Evolutionary conservation across 2,113 vertebrate species (phyloP).

Genomic region (Hyaena hyaena): DNA sequence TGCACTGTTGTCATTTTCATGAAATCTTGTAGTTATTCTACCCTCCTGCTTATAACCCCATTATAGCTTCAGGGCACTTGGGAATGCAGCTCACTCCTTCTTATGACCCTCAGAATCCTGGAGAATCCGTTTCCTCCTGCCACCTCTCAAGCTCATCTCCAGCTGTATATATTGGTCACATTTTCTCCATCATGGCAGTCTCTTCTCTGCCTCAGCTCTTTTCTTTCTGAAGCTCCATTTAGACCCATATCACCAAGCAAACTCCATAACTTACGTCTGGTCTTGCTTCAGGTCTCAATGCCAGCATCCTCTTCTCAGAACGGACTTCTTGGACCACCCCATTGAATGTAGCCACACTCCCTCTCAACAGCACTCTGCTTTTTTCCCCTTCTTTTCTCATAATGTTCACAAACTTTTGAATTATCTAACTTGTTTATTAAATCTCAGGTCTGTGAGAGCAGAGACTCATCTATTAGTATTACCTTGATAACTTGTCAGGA

Average conservation of each 20-base stretch:
- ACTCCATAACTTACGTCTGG: not conserved
- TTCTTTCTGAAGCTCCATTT: not conserved
- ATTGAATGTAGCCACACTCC: not conserved
- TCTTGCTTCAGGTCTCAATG: not conserved
- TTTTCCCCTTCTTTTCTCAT: not conserved
- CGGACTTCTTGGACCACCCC: not conserved
- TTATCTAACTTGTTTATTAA: not conserved
- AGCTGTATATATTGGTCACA: rapidly evolving
- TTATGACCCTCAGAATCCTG: not conserved
- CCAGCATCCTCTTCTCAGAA: not conserved
- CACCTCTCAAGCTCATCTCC: not conserved
- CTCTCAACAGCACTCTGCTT: not conserved
- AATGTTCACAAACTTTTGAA: not conserved
- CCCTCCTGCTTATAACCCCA: not conserved
- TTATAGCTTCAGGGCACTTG: not conserved
- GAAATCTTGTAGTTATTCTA: not conserved
- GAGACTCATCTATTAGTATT: not conserved
- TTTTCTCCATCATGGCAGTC: not conserved
- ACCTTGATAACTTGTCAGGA: not conserved
- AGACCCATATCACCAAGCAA: not conserved
- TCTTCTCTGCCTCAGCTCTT: not conserved
- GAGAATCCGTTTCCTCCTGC: not conserved
- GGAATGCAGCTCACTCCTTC: not conserved
- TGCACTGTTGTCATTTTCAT: not conserved
- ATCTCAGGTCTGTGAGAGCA: not conserved